These are phyloP conservation scores for Phrynosoma blainvillii DNA, from an alignment of 2,113 vertebrate species.

Conservation along the genomic window DNA sequence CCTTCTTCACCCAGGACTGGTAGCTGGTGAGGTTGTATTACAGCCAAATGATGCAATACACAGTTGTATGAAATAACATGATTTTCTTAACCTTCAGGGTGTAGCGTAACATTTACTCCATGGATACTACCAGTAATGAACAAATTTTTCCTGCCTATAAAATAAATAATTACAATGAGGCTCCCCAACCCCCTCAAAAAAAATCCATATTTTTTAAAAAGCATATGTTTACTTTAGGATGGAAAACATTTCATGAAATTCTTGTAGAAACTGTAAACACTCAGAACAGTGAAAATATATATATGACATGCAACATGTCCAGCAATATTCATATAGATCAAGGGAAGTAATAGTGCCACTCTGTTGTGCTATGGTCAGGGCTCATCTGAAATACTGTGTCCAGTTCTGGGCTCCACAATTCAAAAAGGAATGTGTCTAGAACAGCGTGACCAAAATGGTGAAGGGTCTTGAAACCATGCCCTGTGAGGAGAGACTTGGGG, in stretches of 20 bases:
- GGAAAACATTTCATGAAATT: conserved; percentile 16
- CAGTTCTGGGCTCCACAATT: too few species aligned
- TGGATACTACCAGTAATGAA: conserved; percentile 28
- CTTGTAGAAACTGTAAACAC: conserved; percentile 34
- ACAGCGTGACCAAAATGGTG: too few species aligned
- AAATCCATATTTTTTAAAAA: conserved; percentile 25
- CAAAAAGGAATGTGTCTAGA: too few species aligned
- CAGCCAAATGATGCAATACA: neutral
- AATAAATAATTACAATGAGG: neutral
- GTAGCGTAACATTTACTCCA: conserved; percentile 24
- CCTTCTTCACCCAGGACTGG: neutral
- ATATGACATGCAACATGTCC: conserved; percentile 23
- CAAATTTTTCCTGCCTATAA: conserved; percentile 9
- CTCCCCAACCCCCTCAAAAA: neutral
- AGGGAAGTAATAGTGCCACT: too few species aligned
- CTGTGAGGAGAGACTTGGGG: too few species aligned
- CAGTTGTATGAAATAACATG: neutral
- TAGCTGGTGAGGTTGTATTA: neutral
- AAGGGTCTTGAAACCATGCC: too few species aligned
- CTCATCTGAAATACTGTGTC: too few species aligned
- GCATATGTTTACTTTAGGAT: conserved; percentile 29
- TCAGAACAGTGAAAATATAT: neutral
- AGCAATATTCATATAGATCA: neutral
- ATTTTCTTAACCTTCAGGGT: conserved; percentile 20
- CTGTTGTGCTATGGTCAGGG: too few species aligned